Evolutionary conservation across 2,888 invertebrate species (phyloP).

Genomic region (Aphidius colemani): DNA sequence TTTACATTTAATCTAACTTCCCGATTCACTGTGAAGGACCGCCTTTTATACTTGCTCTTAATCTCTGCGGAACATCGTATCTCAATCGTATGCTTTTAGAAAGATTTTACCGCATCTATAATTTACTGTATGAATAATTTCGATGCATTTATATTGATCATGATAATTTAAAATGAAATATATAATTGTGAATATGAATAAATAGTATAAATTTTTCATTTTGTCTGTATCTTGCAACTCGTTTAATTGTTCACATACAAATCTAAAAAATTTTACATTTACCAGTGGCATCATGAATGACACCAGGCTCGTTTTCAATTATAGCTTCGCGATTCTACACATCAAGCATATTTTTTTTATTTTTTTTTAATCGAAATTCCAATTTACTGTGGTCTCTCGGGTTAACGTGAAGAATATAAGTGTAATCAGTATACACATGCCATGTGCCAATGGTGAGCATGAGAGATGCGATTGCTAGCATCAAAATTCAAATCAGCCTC

Average conservation of each 20-base stretch:
- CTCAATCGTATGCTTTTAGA: slow-evolving; percentile 4
- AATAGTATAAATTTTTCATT: no score
- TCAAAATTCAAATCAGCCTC: slow-evolving; percentile 1
- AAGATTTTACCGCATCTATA: no score
- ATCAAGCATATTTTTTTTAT: not conserved
- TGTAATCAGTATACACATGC: slow-evolving; percentile 10
- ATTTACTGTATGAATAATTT: no score
- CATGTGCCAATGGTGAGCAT: slow-evolving; percentile 12
- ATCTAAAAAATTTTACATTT: no score
- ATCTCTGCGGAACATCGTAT: slow-evolving; percentile 8
- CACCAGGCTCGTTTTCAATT: slow-evolving; percentile 15
- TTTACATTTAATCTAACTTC: slow-evolving; percentile 27
- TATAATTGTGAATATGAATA: slow-evolving; percentile 5
- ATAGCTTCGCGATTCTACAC: not conserved
- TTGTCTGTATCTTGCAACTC: no score
- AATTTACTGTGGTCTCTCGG: slow-evolving; percentile 3
- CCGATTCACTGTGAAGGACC: slow-evolving; percentile 14
- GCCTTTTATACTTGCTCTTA: slow-evolving; percentile 10
- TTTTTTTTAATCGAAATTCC: slow-evolving; percentile 8
- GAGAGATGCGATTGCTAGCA: not conserved
- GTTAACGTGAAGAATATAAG: slow-evolving; percentile 12
- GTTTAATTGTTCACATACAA: no score
- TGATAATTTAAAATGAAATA: not conserved
- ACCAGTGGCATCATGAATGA: not conserved
- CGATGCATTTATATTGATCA: no score